phyloP scores from a whole-genome alignment of 2,797 vertebrate genomes.

The Thalassophryne amazonica region DNA sequence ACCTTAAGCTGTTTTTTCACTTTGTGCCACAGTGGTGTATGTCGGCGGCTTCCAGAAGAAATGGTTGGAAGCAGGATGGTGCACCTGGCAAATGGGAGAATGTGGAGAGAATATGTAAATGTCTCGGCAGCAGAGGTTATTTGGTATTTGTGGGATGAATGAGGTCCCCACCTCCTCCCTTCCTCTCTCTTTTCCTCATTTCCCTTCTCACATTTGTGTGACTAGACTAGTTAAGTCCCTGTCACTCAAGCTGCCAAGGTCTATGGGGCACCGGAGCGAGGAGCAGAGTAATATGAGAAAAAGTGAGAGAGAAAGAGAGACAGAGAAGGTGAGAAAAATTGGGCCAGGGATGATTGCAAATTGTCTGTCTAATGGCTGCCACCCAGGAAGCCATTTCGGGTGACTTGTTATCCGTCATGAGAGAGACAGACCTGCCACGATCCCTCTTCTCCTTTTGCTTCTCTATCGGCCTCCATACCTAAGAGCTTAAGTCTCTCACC shows the following conservation, averaged over 20 bases:
- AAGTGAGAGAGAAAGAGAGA: slow-evolving; percentile 57
- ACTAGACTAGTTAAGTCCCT: slow-evolving; percentile 76
- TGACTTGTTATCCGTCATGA: slow-evolving; percentile 76
- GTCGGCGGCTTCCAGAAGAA: slow-evolving; percentile 34
- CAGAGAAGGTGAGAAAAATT: slow-evolving; percentile 62
- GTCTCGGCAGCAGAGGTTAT: slow-evolving; percentile 56
- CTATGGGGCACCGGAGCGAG: slow-evolving; percentile 68
- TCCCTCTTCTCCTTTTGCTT: slow-evolving; percentile 70
- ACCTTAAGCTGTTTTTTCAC: slow-evolving; percentile 32
- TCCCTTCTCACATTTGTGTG: slow-evolving; percentile 68
- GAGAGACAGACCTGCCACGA: slow-evolving; percentile 70
- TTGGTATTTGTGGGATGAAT: slow-evolving; percentile 74
- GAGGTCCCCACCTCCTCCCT: no score
- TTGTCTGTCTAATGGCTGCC: slow-evolving; percentile 71
- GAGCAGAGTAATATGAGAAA: slow-evolving; percentile 70
- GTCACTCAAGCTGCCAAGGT: slow-evolving; percentile 75
- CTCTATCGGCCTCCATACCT: slow-evolving; percentile 65
- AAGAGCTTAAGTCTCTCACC: slow-evolving; percentile 77
- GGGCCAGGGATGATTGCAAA: slow-evolving; percentile 74
- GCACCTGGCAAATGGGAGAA: slow-evolving; percentile 50
- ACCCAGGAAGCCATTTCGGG: slow-evolving; percentile 74
- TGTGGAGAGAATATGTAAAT: slow-evolving; percentile 63
- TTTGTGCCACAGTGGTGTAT: slow-evolving; percentile 27
- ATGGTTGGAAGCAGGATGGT: slow-evolving; percentile 41
- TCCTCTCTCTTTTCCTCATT: slow-evolving; percentile 63